A percentile compares a stretch with the other conserved stretches of the same genome.
Evolutionary conservation across 2,113 vertebrate genomes (phyloP).

Genomic region (Callorhinus ursinus): DNA sequence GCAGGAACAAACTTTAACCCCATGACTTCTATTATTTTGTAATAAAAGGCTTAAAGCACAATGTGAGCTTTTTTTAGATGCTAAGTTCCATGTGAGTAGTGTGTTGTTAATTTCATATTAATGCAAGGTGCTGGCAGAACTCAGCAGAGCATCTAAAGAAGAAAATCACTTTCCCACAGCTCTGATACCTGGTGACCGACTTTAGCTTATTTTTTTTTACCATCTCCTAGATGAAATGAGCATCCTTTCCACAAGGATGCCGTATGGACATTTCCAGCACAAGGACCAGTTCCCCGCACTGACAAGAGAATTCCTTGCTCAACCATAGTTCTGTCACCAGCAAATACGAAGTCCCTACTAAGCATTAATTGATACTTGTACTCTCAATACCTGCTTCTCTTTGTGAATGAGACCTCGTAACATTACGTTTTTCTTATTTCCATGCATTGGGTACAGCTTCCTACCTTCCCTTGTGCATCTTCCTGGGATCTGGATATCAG

Average conservation of each 20-base stretch:
- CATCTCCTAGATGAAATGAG: conserved; percentile 66
- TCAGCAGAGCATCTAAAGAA: conserved; percentile 78
- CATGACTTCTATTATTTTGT: conserved; percentile 85
- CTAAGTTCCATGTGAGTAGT: conserved; percentile 81
- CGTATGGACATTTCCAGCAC: background rate
- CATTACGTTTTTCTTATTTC: background rate
- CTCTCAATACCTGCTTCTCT: background rate
- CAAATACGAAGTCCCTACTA: background rate
- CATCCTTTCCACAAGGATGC: conserved; percentile 41
- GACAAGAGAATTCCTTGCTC: conserved; percentile 3
- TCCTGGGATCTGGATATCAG: conserved; percentile 47
- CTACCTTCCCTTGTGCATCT: background rate
- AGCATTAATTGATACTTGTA: background rate
- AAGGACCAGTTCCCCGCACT: background rate
- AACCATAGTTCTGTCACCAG: background rate
- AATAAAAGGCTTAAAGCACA: conserved; percentile 86
- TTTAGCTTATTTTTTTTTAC: conserved; percentile 57
- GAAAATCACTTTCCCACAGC: conserved; percentile 73
- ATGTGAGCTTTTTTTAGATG: conserved; percentile 86
- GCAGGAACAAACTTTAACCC: conserved; percentile 85
- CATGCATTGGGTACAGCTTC: background rate
- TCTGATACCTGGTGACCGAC: conserved; percentile 60
- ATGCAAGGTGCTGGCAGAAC: conserved; percentile 82
- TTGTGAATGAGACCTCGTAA: background rate
- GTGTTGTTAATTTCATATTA: conserved; percentile 86